These are phyloP conservation scores for Drosophila falleni DNA, from an alignment of 2,888 invertebrate genomes.

Conservation along the genomic window DNA sequence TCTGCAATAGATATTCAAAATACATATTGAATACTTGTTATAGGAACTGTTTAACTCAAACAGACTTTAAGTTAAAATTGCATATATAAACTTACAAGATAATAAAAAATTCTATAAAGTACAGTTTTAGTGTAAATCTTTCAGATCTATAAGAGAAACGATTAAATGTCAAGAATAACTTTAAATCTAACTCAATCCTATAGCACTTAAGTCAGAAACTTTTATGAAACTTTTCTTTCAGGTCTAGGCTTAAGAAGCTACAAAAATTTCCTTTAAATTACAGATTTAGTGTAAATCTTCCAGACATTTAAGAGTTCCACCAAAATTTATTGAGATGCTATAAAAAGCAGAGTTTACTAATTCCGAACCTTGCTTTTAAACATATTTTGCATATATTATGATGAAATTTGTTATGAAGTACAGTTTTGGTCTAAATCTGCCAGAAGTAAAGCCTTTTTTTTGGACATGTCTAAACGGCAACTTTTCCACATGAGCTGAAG, in stretches of 20 bases:
- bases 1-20: neutral
- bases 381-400: neutral
- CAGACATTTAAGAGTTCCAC: neutral
- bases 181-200: too few species aligned
- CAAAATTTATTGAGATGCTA: neutral
- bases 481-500: constrained; percentile 46
- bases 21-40: too few species aligned
- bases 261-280: neutral
- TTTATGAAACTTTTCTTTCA: too few species aligned
- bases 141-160: neutral
- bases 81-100: too few species aligned
- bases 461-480: constrained; percentile 40
- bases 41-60: too few species aligned
- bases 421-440: constrained; percentile 6
- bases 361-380: neutral
- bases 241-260: neutral
- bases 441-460: constrained; percentile 12
- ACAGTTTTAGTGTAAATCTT: neutral
- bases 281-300: neutral
- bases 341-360: neutral
- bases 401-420: constrained; percentile 4
- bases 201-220: too few species aligned
- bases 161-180: too few species aligned
- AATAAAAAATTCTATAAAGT: neutral
- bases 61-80: too few species aligned